Evolutionary conservation across 2,113 vertebrate species (phyloP).

Genomic region (Garra rufa): DNA sequence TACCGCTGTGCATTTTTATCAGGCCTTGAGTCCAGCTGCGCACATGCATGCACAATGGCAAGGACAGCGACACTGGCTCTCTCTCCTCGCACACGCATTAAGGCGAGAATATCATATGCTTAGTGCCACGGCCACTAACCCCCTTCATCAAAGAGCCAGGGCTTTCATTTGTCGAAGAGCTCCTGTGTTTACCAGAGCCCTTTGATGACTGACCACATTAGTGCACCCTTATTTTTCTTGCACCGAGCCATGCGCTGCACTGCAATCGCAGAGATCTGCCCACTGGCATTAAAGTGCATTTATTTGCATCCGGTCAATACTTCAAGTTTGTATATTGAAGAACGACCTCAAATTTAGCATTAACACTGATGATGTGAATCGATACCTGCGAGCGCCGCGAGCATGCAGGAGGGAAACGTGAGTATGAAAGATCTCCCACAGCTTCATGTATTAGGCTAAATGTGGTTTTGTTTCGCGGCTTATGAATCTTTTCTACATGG

Average conservation of each 20-base stretch:
- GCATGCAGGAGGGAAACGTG: background rate
- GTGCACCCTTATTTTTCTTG: constrained; percentile 2
- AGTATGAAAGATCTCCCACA: background rate
- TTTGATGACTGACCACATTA: constrained; percentile 64
- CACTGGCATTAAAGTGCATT: background rate
- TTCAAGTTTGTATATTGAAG: constrained; percentile 13
- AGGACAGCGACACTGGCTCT: background rate
- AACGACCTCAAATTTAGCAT: background rate
- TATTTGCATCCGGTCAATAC: constrained; percentile 14
- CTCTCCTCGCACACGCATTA: background rate
- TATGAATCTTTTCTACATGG: constrained; percentile 9
- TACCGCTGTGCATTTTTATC: constrained; percentile 59
- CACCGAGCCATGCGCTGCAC: background rate
- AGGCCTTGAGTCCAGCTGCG: constrained; percentile 41
- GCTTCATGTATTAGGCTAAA: constrained; percentile 2
- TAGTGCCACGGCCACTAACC: constrained; percentile 14
- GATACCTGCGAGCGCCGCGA: background rate
- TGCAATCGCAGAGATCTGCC: constrained; percentile 21
- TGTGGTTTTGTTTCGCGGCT: background rate
- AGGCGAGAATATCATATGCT: constrained; percentile 25
- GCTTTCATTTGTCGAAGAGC: constrained; percentile 36
- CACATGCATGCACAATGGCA: background rate
- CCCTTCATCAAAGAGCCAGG: background rate
- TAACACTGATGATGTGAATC: constrained; percentile 23
- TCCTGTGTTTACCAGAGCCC: constrained; percentile 49